Percentiles rank a stretch among this genome's conserved stretches.
Evolutionary conservation across 2,888 invertebrate genomes (phyloP).

Genomic region (Philopedon plagiatum): DNA sequence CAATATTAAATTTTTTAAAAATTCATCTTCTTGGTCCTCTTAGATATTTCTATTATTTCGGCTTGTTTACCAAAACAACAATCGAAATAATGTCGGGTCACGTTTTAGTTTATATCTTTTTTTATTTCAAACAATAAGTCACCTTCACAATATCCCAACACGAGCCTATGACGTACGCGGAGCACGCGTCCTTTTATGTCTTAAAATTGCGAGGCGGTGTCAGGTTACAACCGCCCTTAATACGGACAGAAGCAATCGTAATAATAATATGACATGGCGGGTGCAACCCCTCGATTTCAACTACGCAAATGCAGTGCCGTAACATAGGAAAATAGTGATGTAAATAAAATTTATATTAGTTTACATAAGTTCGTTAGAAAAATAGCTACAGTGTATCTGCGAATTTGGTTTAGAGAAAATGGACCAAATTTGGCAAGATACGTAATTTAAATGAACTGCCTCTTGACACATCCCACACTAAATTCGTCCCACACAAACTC

Average conservation of each 20-base stretch:
- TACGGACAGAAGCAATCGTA: slow-evolving; percentile 62
- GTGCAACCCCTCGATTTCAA: slow-evolving; percentile 53
- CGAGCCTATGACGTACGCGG: slow-evolving; percentile 30
- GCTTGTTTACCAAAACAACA: slow-evolving; percentile 1
- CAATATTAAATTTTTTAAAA: neutral
- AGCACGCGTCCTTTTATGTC: slow-evolving; percentile 43
- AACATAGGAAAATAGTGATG: too few species aligned
- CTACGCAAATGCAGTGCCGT: slow-evolving; percentile 18
- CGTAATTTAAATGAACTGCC: too few species aligned
- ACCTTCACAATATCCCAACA: slow-evolving; percentile 28
- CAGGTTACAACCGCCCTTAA: slow-evolving; percentile 60
- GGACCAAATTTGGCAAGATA: too few species aligned
- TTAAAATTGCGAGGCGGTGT: slow-evolving; percentile 58
- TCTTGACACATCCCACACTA: too few species aligned
- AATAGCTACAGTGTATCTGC: too few species aligned
- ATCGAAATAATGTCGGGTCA: slow-evolving; percentile 4
- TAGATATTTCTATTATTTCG: neutral
- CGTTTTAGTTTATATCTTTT: slow-evolving; percentile 9
- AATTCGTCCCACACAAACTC: too few species aligned
- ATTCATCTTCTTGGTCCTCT: neutral
- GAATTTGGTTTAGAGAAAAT: too few species aligned
- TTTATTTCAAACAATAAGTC: slow-evolving; percentile 27
- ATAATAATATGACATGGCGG: slow-evolving; percentile 57
- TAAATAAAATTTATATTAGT: too few species aligned
- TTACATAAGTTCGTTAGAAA: too few species aligned